Conservation (phyloP, 1,140 invertebrate species). For the Drosophila littoralis region DNA sequence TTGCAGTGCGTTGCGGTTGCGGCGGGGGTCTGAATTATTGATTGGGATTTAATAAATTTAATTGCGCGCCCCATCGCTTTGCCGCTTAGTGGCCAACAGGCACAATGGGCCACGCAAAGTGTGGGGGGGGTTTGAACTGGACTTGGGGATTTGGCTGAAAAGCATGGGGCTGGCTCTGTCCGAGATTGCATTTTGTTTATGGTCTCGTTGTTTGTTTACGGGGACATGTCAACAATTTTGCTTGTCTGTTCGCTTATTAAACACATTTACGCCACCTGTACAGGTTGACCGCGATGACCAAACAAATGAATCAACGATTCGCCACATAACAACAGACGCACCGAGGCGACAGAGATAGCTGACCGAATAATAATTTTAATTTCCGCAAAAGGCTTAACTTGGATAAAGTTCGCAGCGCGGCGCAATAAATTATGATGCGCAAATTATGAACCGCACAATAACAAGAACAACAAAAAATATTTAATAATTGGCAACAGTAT, state of each 20-base stretch:
- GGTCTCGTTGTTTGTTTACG: slow-evolving; percentile 14
- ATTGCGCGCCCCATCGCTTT: slow-evolving; percentile 46
- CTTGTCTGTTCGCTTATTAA: slow-evolving; percentile 54
- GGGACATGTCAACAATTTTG: slow-evolving; percentile 42
- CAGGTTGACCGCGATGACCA: slow-evolving; percentile 43
- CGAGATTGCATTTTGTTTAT: slow-evolving; percentile 5
- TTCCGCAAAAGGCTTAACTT: slow-evolving; percentile 63
- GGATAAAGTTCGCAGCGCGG: slow-evolving; percentile 39
- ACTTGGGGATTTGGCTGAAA: not conserved
- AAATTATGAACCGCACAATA: slow-evolving; percentile 56
- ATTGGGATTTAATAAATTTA: slow-evolving; percentile 72
- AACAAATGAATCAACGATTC: slow-evolving; percentile 61
- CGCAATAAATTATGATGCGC: slow-evolving; percentile 63
- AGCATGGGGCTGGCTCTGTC: not conserved
- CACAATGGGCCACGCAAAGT: slow-evolving; percentile 1
- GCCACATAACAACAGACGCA: slow-evolving; percentile 23
- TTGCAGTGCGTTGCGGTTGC: slow-evolving; percentile 39
- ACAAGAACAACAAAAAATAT: slow-evolving; percentile 17
- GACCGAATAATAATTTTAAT: slow-evolving; percentile 58
- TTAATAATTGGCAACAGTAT: slow-evolving; percentile 38
- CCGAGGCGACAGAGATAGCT: slow-evolving; percentile 3
- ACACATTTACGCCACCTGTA: slow-evolving; percentile 58
- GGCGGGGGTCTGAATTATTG: slow-evolving; percentile 60
- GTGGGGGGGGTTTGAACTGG: not conserved
- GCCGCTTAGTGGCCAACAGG: slow-evolving; percentile 22